phyloP scores from a whole-genome alignment of 37 sponge, comb jelly and placozoan genomes.

The Axinella damicornis region DNA sequence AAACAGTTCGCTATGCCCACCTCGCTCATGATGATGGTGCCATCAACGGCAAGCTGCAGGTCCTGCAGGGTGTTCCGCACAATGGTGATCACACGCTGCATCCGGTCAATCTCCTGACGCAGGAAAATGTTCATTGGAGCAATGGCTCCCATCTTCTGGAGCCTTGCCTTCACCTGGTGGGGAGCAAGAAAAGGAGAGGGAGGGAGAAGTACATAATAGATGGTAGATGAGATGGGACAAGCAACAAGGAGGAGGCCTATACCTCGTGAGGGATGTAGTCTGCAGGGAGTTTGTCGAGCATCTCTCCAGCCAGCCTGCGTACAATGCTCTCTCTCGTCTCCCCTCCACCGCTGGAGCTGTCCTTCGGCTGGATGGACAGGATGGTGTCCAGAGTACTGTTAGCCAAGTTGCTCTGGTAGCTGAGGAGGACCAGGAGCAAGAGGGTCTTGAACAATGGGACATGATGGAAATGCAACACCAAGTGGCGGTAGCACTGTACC shows the following conservation, averaged over 20 bases:
- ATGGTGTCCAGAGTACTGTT: conserved; percentile 90
- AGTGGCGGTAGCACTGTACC: too few relatives aligned
- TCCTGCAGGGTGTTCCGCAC: conserved; percentile 95
- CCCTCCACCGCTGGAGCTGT: conserved; percentile 92
- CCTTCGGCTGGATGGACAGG: conserved; percentile 98
- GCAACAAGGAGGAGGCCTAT: too few relatives aligned
- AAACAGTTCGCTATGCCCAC: conserved; percentile 56
- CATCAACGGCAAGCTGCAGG: conserved; percentile 98
- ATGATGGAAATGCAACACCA: too few relatives aligned
- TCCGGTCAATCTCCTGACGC: conserved; percentile 97
- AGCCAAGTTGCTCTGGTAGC: conserved; percentile 94
- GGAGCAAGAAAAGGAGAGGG: too few relatives aligned
- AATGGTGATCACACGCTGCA: conserved; percentile 95
- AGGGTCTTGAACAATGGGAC: too few relatives aligned
- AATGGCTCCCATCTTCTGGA: conserved; percentile 94
- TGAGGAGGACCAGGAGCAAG: neutral
- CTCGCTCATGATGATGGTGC: conserved; percentile 99
- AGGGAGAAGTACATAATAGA: too few relatives aligned
- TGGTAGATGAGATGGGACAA: too few relatives aligned
- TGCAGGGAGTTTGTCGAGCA: conserved; percentile 93
- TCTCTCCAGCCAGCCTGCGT: conserved; percentile 94
- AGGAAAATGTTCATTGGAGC: conserved; percentile 99
- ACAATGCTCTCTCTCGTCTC: conserved; percentile 98
- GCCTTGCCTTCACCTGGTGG: conserved; percentile 69
- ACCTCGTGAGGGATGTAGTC: conserved; percentile 95